Percentiles rank a stretch among this genome's conserved stretches.
phyloP scores from a whole-genome alignment of 2,113 vertebrate genomes.

The Rissa tridactyla region DNA sequence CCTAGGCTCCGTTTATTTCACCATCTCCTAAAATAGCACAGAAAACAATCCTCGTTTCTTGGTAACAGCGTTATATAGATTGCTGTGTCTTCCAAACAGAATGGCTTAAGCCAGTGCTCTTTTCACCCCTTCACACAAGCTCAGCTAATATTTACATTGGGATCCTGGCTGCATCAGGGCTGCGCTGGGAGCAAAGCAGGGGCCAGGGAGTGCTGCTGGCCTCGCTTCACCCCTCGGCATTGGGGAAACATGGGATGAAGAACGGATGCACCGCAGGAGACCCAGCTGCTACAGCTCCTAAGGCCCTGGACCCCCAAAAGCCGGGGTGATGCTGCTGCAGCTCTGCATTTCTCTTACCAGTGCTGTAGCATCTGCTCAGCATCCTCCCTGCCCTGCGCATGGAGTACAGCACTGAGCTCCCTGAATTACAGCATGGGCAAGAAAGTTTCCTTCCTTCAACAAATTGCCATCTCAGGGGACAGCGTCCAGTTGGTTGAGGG shows the following conservation, averaged over 20 bases:
- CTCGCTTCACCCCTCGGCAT: background rate
- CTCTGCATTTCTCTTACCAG: background rate
- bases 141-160: conserved; percentile 36
- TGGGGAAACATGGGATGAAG: background rate
- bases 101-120: conserved; percentile 5
- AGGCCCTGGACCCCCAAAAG: background rate
- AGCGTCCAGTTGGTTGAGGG: background rate
- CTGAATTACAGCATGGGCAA: background rate
- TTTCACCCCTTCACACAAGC: background rate
- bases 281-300: accelerated
- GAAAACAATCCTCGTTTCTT: conserved; percentile 31
- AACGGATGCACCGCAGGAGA: accelerated
- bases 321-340: background rate
- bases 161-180: background rate
- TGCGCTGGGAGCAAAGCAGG: background rate
- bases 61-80: conserved; percentile 21
- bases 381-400: background rate
- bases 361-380: background rate
- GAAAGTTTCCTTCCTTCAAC: background rate
- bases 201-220: background rate
- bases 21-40: conserved; percentile 36
- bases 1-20: conserved; percentile 1
- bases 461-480: background rate
- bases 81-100: background rate
- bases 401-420: background rate